Evolutionary conservation across 2,113 vertebrate genomes (phyloP).

Genomic region (Pelecanoides urinatrix): DNA sequence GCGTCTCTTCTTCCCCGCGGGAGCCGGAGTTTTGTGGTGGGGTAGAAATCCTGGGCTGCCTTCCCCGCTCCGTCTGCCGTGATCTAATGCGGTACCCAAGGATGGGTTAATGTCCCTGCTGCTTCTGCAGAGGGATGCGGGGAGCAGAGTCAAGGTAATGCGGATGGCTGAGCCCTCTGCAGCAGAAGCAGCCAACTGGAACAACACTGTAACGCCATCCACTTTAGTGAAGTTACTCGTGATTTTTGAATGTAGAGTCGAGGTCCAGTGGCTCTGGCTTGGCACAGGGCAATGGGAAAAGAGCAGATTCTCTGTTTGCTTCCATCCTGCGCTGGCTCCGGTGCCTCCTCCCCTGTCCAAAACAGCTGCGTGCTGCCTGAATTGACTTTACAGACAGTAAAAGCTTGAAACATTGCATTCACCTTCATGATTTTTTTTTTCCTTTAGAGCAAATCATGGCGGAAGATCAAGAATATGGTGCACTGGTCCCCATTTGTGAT

Average conservation of each 20-base stretch:
- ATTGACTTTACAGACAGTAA: not conserved
- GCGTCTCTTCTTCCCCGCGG: not conserved
- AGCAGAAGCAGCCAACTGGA: conserved; percentile 18
- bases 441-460: conserved; percentile 94
- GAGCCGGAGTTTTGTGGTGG: not conserved
- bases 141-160: not conserved
- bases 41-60: not conserved
- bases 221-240: not conserved
- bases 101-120: not conserved
- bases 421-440: not conserved
- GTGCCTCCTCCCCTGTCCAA: not conserved
- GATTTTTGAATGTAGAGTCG: not conserved
- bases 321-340: not conserved
- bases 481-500: conserved; percentile 98
- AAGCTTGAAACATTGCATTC: not conserved
- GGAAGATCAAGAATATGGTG: conserved; percentile 99
- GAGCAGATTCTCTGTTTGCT: conserved; percentile 18
- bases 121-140: not conserved
- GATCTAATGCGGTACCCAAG: accelerated
- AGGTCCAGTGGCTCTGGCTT: not conserved
- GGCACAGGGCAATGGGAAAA: conserved; percentile 32
- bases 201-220: not conserved
- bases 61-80: accelerated
- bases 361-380: not conserved
- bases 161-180: not conserved